Base-by-base conservation (phyloP, 2,113 vertebrate species). In the Dunckerocampus dactyliophorus region DNA sequence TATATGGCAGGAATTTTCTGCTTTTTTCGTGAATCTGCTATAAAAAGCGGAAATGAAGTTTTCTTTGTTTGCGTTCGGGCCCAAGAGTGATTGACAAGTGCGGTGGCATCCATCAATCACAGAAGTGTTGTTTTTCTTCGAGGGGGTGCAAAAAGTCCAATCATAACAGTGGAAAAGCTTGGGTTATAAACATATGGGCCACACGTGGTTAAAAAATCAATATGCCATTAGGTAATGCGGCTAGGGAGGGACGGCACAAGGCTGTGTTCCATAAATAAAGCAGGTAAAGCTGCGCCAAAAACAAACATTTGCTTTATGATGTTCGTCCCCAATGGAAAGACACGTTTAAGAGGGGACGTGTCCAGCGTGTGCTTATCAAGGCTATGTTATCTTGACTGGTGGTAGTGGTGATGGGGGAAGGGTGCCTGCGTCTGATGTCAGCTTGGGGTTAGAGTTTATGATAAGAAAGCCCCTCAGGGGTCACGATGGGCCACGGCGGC, bases 381-480 rank as follows among this genome's bases (percentile, higher is more conserved):
- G 77, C 82, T 75, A 84, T 71, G 86, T 87, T 89, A 89, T 89
- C 87, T 88, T 59, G 45, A 67, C 1, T 9, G 16, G 7, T 7
- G 49, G 49, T 34, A 8, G 31, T 34, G 31, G 3, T 34, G 7
- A 34, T 34, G 20, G 8, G 21, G 12, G 12, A 28, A 16, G 51
- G 24, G 24, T 6, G 49, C 71, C 45, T 55, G 65, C 68, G 45
- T 81, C 82, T 82, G 80, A 87, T 88, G 87, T 87, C 86, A 86
- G 71, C 45, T 58, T 71, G 87, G 83, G 89, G 89, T 90, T 87
- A 90, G 84, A 90, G 89, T 88, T 91, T 88, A 89, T 83, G 87
- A 91, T 90, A 90, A 92, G 89, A 90, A 76, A 89, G 86, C 74
- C 83, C 87, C 83, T 86, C 77, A 6, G 78, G 79, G 89, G 87